Evolutionary conservation across 2,797 vertebrate species (phyloP).

Genomic region (Dallia pectoralis): DNA sequence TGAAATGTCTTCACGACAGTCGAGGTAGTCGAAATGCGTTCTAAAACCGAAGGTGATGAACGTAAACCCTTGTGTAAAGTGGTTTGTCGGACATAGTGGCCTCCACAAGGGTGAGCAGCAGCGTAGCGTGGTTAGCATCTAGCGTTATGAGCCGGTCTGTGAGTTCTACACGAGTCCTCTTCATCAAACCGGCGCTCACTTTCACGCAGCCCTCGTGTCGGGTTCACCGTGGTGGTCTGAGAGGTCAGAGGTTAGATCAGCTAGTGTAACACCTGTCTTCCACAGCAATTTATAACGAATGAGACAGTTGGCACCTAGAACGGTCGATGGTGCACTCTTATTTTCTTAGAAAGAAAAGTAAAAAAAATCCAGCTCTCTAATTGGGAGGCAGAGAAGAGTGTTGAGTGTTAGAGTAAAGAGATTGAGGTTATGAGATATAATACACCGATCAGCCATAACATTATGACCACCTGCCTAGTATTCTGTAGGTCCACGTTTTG

Average conservation of each 20-base stretch:
- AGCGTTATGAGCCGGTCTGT: slow-evolving; percentile 17
- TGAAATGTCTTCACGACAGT: too few relatives aligned
- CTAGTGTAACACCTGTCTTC: slow-evolving; percentile 41
- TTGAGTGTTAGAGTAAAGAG: slow-evolving; percentile 64
- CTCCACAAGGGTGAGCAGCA: background rate
- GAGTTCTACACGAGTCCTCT: slow-evolving; percentile 49
- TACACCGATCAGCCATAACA: too few relatives aligned
- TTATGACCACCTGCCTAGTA: too few relatives aligned
- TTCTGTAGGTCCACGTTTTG: too few relatives aligned
- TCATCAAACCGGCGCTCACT: slow-evolving; percentile 40
- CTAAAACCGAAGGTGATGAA: too few relatives aligned
- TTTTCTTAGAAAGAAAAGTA: slow-evolving; percentile 58
- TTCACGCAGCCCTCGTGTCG: slow-evolving; percentile 21
- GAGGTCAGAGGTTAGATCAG: slow-evolving; percentile 50
- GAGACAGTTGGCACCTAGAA: background rate
- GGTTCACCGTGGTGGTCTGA: slow-evolving; percentile 33
- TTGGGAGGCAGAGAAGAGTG: slow-evolving; percentile 78
- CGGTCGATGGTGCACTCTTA: slow-evolving; percentile 15
- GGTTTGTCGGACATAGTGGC: background rate
- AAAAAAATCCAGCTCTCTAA: slow-evolving; percentile 77
- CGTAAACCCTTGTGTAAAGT: too few relatives aligned
- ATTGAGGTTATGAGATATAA: slow-evolving; percentile 52
- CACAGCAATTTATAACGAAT: slow-evolving; percentile 19
- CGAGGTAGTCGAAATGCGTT: too few relatives aligned
- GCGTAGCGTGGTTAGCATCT: slow-evolving; percentile 25